Percentiles rank a stretch among this genome's conserved stretches.
Conservation (phyloP, 2,888 invertebrate genomes). For the Napeogenes sylphis region DNA sequence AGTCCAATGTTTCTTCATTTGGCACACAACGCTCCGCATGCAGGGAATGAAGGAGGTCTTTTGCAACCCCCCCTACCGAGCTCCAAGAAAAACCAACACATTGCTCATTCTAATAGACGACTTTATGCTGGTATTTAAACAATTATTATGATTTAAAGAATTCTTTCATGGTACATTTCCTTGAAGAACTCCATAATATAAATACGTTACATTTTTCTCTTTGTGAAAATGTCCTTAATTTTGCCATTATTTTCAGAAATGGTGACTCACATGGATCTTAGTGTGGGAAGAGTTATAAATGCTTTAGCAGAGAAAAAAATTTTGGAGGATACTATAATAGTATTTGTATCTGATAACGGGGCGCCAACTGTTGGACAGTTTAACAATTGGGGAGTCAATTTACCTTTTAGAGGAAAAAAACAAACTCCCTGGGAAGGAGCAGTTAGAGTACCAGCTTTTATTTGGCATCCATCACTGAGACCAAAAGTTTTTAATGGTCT, state of each 20-base stretch:
- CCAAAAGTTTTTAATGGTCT: slow-evolving; percentile 80
- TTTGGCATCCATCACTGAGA: slow-evolving; percentile 80
- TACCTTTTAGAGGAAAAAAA: slow-evolving; percentile 89
- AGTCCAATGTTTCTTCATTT: slow-evolving; percentile 88
- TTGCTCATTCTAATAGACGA: slow-evolving; percentile 82
- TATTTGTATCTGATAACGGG: slow-evolving; percentile 95
- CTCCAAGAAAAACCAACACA: slow-evolving; percentile 81
- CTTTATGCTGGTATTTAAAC: slow-evolving; percentile 82
- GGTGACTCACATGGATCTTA: slow-evolving; percentile 87
- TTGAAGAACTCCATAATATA: too few relatives aligned
- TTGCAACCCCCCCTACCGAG: slow-evolving; percentile 85
- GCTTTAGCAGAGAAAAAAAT: slow-evolving; percentile 82
- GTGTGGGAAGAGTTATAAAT: slow-evolving; percentile 85
- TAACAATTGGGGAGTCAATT: slow-evolving; percentile 86
- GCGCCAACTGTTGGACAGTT: slow-evolving; percentile 86
- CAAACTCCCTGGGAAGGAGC: slow-evolving; percentile 91
- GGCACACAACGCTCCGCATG: slow-evolving; percentile 89
- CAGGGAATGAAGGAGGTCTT: slow-evolving; percentile 83
- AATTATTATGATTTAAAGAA: slow-evolving; percentile 37
- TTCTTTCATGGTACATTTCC: too few relatives aligned
- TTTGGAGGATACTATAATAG: slow-evolving; percentile 88
- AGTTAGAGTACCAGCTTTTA: slow-evolving; percentile 84
- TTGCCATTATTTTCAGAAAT: slow-evolving; percentile 62
- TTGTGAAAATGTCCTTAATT: too few relatives aligned
- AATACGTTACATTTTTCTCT: too few relatives aligned